Base-by-base conservation (phyloP, 2,113 vertebrate genomes). In the Eira barbara region DNA sequence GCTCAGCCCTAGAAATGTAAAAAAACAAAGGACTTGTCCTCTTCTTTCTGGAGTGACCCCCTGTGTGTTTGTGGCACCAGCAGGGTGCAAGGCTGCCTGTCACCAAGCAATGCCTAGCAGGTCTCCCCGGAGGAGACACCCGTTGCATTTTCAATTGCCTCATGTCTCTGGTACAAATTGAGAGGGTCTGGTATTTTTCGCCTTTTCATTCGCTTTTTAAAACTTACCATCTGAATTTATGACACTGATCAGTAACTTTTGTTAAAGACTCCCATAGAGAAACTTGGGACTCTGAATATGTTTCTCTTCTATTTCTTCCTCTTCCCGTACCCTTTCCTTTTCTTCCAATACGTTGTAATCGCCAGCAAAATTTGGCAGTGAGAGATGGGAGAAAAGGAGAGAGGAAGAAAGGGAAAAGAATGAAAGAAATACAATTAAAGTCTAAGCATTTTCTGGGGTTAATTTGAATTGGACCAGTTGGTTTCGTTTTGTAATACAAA, bases 351-450 rank as follows among this genome's bases (percentile, higher is more conserved):
- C 65, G 55, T 25, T 69, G 9, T 39, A 76, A 80, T 71, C 52
- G 23, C 90, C 92, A 81, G 83, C n/a, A 92, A 94, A 74, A 92
- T 93, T 49, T 87, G 93, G 97, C 93, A 97, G 89, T 12, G 17
- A 78, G 73, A 94, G 23, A 6, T 8, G 42, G 36, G 78, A 59
- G 80, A 89, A 69, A 95, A 76, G 79, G 18, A 85, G 63, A 95
- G 89, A 39, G 79, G 79, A 12, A 85, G 78, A 78, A 57, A 90
- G 67, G 87, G 76, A 86, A 88, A 80, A 76, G 55, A 95, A 88
- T 87, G 69, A 90, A 87, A 94, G 89, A 69, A 94, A 93, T n/a
- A 57, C 39, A 90, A 94, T 97, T 93, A 94, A 97, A 97, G 78
- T 74, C 92, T 79, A 2, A 81, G 18, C 47, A 73, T 91, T 97